Evolutionary conservation across 2,797 vertebrate genomes (phyloP).

Genomic region (Chiloscyllium punctatum): DNA sequence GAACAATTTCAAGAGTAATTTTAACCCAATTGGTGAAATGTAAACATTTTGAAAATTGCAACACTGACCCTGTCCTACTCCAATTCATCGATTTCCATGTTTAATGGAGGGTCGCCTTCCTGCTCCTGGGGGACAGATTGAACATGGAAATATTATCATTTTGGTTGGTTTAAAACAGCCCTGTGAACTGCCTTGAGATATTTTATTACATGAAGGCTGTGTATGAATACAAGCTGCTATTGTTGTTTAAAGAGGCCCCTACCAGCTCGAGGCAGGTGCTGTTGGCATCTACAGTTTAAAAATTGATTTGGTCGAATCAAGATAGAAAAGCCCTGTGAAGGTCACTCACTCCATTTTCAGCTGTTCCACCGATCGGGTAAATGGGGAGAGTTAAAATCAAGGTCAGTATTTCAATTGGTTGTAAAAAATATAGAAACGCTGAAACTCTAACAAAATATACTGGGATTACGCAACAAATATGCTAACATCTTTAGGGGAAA

Average conservation of each 20-base stretch:
- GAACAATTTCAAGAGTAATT: background rate
- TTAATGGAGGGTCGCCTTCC: background rate
- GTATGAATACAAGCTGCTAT: background rate
- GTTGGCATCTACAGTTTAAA: background rate
- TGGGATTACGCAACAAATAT: background rate
- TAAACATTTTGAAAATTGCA: background rate
- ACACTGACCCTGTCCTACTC: background rate
- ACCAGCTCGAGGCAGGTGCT: background rate
- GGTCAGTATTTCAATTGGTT: background rate
- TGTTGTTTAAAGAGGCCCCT: background rate
- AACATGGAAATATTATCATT: background rate
- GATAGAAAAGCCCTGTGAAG: background rate
- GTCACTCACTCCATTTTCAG: background rate
- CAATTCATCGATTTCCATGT: background rate
- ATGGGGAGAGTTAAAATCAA: background rate
- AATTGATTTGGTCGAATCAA: background rate
- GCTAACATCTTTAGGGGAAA: background rate
- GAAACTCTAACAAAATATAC: background rate
- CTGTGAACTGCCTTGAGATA: background rate
- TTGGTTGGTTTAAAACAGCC: background rate
- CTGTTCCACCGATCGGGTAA: background rate
- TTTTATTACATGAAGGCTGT: background rate
- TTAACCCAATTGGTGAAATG: background rate
- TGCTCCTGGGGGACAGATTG: background rate
- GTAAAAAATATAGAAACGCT: background rate